These are phyloP conservation scores for Myotis yumanensis DNA, from an alignment of 2,113 vertebrate genomes.

Conservation along the genomic window DNA sequence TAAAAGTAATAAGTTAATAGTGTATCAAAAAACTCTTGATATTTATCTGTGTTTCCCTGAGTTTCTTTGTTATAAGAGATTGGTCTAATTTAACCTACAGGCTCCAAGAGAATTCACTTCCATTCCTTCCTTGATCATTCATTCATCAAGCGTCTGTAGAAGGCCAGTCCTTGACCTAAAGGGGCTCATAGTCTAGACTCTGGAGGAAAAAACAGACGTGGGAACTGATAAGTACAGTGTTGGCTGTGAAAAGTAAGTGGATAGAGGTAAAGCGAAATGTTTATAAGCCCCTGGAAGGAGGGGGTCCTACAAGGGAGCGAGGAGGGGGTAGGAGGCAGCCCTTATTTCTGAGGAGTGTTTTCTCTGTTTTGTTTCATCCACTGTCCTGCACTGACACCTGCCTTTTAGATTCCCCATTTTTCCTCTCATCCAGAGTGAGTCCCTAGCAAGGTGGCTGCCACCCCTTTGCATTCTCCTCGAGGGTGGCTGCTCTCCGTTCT, in stretches of 20 bases:
- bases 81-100: slow-evolving; percentile 21
- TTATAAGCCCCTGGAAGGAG: background rate
- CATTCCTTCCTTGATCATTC: background rate
- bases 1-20: background rate
- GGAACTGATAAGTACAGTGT: background rate
- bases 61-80: slow-evolving; percentile 5
- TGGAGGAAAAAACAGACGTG: background rate
- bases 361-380: background rate
- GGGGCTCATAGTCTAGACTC: slow-evolving; percentile 42
- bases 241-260: background rate
- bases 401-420: background rate
- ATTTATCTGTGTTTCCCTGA: background rate
- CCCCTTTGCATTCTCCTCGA: background rate
- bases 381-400: background rate
- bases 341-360: background rate
- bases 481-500: background rate
- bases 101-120: background rate
- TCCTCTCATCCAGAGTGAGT: background rate
- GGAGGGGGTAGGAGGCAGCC: background rate
- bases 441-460: background rate
- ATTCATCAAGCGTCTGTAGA: background rate
- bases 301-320: too few relatives aligned
- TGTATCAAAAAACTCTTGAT: background rate
- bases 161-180: slow-evolving; percentile 35
- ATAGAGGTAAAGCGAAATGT: background rate